Percentiles rank a stretch among this genome's conserved stretches.
phyloP scores from a whole-genome alignment of 92 coral and sea anemone genomes.

The Bergia sp. region DNA sequence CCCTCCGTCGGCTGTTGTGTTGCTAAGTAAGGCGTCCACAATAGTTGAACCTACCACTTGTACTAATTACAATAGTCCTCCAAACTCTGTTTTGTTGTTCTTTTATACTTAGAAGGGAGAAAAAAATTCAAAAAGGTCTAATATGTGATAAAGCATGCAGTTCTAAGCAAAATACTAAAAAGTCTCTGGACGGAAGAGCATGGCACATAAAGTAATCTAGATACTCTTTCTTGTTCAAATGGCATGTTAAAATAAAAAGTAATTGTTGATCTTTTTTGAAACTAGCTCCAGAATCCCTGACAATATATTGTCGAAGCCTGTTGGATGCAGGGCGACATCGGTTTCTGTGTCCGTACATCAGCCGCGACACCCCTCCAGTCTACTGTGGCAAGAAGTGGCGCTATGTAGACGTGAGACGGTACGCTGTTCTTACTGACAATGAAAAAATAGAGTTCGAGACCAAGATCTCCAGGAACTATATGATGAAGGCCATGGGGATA shows the following conservation, averaged over 20 bases:
- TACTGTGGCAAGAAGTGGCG: slow-evolving; percentile 85
- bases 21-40: too few relatives aligned
- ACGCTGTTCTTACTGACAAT: slow-evolving; percentile 80
- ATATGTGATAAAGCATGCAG: neutral
- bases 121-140: too few relatives aligned
- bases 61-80: neutral
- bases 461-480: slow-evolving; percentile 70
- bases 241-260: neutral
- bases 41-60: too few relatives aligned
- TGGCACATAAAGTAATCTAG: neutral
- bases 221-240: neutral
- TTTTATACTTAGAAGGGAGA: too few relatives aligned
- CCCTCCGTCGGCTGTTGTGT: too few relatives aligned
- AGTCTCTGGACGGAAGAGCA: neutral
- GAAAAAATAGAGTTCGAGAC: slow-evolving; percentile 81
- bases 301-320: slow-evolving; percentile 82
- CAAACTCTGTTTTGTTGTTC: neutral
- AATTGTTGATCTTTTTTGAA: neutral
- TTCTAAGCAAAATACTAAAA: too few relatives aligned
- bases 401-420: slow-evolving; percentile 76
- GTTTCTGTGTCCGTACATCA: slow-evolving; percentile 76
- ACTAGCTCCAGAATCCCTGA: slow-evolving; percentile 86
- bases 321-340: slow-evolving; percentile 71
- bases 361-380: slow-evolving; percentile 59
- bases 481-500: slow-evolving; percentile 79